Percentiles rank a stretch among this genome's conserved stretches.
Evolutionary conservation across 2,888 invertebrate species (phyloP).

Genomic region (Polietes domitor): DNA sequence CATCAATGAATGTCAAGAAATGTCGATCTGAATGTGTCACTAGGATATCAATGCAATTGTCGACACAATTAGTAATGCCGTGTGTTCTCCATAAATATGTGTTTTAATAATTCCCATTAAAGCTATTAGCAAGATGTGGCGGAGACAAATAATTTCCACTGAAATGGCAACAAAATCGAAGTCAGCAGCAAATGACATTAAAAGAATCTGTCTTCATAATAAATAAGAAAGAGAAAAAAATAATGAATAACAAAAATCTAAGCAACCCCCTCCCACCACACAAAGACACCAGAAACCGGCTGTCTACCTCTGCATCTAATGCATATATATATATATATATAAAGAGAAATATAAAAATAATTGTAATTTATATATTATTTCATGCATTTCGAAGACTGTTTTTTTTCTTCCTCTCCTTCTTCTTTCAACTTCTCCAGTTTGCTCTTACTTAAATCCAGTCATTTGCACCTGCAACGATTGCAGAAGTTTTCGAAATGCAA

Average conservation of each 20-base stretch:
- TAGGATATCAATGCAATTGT: background rate
- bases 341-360: background rate
- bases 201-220: background rate
- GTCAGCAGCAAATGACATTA: background rate
- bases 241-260: background rate
- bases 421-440: constrained; percentile 2
- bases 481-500: constrained; percentile 16
- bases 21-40: background rate
- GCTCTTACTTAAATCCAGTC: constrained; percentile 17
- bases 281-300: background rate
- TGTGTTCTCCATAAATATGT: background rate
- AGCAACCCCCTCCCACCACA: background rate
- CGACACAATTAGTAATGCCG: background rate
- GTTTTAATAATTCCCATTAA: background rate
- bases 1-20: background rate
- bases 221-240: background rate
- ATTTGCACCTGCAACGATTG: constrained; percentile 44
- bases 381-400: background rate
- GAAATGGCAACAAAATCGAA: no score
- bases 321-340: background rate
- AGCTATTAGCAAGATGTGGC: background rate
- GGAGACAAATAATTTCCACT: background rate
- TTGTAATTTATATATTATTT: constrained; percentile 14
- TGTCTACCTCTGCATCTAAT: background rate
- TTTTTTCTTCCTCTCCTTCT: background rate